A percentile compares a stretch with the other conserved stretches of the same genome.
Evolutionary conservation across 2,888 invertebrate species (phyloP).

Genomic region (Bellardia bayeri): DNA sequence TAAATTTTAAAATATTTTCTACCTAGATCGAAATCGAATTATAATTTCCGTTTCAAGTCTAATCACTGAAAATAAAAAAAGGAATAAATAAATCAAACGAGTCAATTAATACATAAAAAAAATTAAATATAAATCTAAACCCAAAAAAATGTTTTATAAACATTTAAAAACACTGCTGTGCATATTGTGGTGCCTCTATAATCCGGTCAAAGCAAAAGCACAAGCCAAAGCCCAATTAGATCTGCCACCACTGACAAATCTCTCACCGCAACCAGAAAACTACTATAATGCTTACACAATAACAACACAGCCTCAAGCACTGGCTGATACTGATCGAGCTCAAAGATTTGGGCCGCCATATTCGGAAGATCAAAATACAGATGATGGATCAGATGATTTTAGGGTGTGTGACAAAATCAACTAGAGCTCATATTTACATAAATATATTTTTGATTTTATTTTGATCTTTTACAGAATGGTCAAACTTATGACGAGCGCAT

Average conservation of each 20-base stretch:
- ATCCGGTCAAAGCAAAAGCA: slow-evolving; percentile 42
- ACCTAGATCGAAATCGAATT: too few relatives aligned
- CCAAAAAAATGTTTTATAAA: slow-evolving; percentile 53
- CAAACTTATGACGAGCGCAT: slow-evolving; percentile 82
- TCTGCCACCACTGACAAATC: slow-evolving; percentile 85
- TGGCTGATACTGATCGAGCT: slow-evolving; percentile 81
- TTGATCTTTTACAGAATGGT: slow-evolving; percentile 78
- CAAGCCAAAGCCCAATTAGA: slow-evolving; percentile 85
- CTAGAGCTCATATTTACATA: too few relatives aligned
- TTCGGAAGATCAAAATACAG: slow-evolving; percentile 76
- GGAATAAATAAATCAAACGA: not conserved
- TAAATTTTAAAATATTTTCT: too few relatives aligned
- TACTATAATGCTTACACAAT: slow-evolving; percentile 81
- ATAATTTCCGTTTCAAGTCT: not conserved
- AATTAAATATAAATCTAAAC: not conserved
- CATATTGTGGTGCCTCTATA: slow-evolving; percentile 48
- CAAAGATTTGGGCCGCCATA: slow-evolving; percentile 83
- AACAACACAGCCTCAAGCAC: slow-evolving; percentile 76
- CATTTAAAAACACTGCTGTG: slow-evolving; percentile 47
- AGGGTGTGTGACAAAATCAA: slow-evolving; percentile 77
- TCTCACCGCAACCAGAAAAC: slow-evolving; percentile 79
- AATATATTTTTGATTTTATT: too few relatives aligned
- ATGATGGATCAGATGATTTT: slow-evolving; percentile 82
- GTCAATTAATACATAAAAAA: not conserved
- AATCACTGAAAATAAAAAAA: not conserved